phyloP scores from a whole-genome alignment of 2,113 vertebrate genomes.

The Bos indicus region DNA sequence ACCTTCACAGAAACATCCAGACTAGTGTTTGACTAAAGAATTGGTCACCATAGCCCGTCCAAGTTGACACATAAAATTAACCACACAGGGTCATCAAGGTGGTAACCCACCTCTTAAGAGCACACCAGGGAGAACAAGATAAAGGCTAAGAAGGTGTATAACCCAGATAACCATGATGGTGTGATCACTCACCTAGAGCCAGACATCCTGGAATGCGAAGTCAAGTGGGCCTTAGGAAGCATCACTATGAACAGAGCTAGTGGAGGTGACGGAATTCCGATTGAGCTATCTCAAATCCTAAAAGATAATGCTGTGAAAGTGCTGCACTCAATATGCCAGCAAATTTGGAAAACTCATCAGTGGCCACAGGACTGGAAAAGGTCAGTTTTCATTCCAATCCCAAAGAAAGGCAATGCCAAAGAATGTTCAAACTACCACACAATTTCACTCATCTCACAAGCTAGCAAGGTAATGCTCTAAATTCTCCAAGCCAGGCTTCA shows the following conservation, averaged over 20 bases:
- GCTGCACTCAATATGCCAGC: background rate
- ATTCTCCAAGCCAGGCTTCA: background rate
- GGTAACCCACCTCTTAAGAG: background rate
- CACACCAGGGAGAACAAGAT: background rate
- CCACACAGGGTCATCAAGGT: background rate
- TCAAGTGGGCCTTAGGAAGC: background rate
- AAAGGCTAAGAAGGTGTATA: background rate
- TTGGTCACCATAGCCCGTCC: background rate
- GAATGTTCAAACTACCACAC: background rate
- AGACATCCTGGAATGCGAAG: background rate
- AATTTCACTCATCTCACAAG: background rate
- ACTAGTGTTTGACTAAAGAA: background rate
- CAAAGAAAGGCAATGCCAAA: background rate
- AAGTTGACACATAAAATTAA: background rate
- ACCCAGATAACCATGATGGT: background rate
- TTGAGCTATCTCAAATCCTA: background rate
- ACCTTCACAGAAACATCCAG: background rate
- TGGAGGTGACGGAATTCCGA: background rate
- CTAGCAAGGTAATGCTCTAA: background rate
- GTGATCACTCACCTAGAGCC: background rate
- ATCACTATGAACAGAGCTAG: background rate
- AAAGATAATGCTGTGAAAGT: background rate
- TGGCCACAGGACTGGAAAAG: background rate
- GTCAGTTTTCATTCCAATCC: background rate
- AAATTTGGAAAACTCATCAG: background rate